phyloP scores from a whole-genome alignment of 2,113 vertebrate genomes.

The Pituophis catenifer region DNA sequence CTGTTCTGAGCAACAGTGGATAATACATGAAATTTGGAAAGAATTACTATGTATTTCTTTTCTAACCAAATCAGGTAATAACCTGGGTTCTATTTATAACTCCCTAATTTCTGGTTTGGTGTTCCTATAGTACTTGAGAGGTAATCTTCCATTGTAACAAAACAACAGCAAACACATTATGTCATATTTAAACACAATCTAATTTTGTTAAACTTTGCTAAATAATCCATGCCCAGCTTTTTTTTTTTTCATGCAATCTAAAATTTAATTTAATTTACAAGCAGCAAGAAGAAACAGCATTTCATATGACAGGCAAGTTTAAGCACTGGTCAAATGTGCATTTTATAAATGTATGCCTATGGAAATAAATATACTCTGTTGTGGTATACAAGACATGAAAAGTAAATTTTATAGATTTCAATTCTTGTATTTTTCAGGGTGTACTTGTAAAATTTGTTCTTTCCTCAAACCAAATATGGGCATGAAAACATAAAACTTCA shows the following conservation, averaged over 20 bases:
- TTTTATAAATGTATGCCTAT: conserved; percentile 35
- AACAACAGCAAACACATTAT: background rate
- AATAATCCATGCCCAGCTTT: conserved; percentile 49
- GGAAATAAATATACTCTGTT: conserved; percentile 11
- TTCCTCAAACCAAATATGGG: background rate
- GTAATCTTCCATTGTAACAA: background rate
- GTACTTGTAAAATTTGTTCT: background rate
- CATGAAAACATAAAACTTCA: background rate
- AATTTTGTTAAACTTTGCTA: conserved; percentile 54
- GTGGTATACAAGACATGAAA: background rate
- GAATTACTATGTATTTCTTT: background rate
- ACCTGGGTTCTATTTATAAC: background rate
- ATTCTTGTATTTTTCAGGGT: background rate
- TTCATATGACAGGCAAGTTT: conserved; percentile 27
- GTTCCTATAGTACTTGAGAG: background rate
- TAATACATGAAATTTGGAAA: background rate
- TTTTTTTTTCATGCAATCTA: conserved; percentile 49
- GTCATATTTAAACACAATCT: background rate
- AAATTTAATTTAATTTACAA: conserved; percentile 65
- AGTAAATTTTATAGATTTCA: background rate
- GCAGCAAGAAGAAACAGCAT: conserved; percentile 33
- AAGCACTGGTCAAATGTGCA: conserved; percentile 27
- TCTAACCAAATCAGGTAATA: background rate
- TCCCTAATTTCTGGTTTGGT: background rate
- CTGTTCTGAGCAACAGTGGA: background rate